Evolutionary conservation across 1,140 invertebrate species (phyloP).

Genomic region (Brachionus angularis): DNA sequence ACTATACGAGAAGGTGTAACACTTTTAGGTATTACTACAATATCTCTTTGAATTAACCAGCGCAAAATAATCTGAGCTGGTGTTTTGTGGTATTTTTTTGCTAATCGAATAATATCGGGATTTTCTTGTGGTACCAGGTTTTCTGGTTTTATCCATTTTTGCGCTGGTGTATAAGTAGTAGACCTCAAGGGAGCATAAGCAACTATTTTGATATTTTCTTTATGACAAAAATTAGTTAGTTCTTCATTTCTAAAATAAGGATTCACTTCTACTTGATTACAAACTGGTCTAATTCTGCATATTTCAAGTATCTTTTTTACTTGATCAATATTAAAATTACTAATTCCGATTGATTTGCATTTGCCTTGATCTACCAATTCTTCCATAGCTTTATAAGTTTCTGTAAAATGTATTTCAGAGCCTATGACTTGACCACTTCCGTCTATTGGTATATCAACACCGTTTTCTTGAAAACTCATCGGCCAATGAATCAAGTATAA

Average conservation of each 20-base stretch:
- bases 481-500: slow-evolving; percentile 57
- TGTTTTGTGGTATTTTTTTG: slow-evolving; percentile 16
- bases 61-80: slow-evolving; percentile 27
- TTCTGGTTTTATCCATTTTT: slow-evolving; percentile 27
- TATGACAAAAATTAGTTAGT: slow-evolving; percentile 52
- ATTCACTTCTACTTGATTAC: slow-evolving; percentile 60
- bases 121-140: slow-evolving; percentile 11
- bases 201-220: slow-evolving; percentile 48
- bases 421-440: slow-evolving; percentile 51
- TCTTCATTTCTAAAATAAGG: slow-evolving; percentile 56
- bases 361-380: slow-evolving; percentile 35
- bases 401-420: not conserved
- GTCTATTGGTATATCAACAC: slow-evolving; percentile 56
- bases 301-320: slow-evolving; percentile 51
- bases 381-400: slow-evolving; percentile 40
- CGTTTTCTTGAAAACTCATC: slow-evolving; percentile 46
- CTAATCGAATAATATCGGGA: not conserved
- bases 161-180: slow-evolving; percentile 12
- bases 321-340: slow-evolving; percentile 55
- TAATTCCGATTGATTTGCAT: slow-evolving; percentile 54
- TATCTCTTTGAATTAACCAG: slow-evolving; percentile 17
- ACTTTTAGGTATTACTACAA: slow-evolving; percentile 40
- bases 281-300: slow-evolving; percentile 53
- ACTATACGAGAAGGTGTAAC: not conserved
- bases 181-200: slow-evolving; percentile 23